These are phyloP conservation scores for Epinotia ramella DNA, from an alignment of 2,888 invertebrate genomes.

Conservation along the genomic window DNA sequence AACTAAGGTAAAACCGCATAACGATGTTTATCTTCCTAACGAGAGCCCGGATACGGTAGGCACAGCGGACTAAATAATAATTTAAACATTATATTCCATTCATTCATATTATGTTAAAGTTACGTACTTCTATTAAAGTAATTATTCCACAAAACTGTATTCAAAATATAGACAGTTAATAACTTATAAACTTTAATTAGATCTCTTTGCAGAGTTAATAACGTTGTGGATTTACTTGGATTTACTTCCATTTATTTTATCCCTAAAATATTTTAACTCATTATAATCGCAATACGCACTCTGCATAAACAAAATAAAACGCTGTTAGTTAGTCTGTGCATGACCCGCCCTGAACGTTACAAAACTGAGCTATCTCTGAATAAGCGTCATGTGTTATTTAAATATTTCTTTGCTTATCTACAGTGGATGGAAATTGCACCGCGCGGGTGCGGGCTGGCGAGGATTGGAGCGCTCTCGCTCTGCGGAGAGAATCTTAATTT, in stretches of 20 bases:
- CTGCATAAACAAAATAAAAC: slow-evolving; percentile 15
- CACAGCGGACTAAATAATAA: slow-evolving; percentile 28
- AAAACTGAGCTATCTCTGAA: slow-evolving; percentile 54
- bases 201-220: not conserved
- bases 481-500: slow-evolving; percentile 69
- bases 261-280: slow-evolving; percentile 1
- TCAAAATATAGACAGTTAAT: not conserved
- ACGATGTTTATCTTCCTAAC: slow-evolving; percentile 57
- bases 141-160: not conserved
- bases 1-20: slow-evolving; percentile 53
- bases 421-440: slow-evolving; percentile 66
- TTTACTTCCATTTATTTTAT: not conserved
- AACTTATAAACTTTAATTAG: not conserved
- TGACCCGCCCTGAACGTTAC: slow-evolving; percentile 23
- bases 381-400: slow-evolving; percentile 64
- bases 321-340: slow-evolving; percentile 23
- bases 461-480: slow-evolving; percentile 43
- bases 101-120: slow-evolving; percentile 27
- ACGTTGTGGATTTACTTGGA: not conserved
- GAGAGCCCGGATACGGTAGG: slow-evolving; percentile 49
- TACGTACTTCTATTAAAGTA: not conserved
- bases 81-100: slow-evolving; percentile 38
- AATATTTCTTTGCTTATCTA: slow-evolving; percentile 71
- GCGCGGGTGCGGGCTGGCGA: slow-evolving; percentile 47
- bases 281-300: slow-evolving; percentile 6